Percentiles rank a stretch among this genome's conserved stretches.
These are phyloP conservation scores for Ptilorrhoa leucosticta DNA, from an alignment of 2,113 vertebrate species.

Conservation along the genomic window DNA sequence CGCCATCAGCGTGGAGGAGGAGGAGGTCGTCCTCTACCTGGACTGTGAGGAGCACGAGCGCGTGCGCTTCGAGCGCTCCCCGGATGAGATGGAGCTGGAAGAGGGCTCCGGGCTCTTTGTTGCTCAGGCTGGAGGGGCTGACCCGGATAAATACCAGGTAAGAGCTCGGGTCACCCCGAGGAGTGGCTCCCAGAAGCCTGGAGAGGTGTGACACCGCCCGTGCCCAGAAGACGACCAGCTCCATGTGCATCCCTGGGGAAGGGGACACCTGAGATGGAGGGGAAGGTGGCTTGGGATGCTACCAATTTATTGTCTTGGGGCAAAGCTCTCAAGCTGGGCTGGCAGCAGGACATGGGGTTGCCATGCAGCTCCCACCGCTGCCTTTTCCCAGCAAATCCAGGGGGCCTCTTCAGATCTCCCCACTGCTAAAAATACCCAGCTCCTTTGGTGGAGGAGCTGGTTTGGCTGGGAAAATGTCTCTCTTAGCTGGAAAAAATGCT, in stretches of 20 bases:
- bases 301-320: background rate
- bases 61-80: constrained; percentile 73
- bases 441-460: background rate
- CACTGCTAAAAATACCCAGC: background rate
- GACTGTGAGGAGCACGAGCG: constrained; percentile 82
- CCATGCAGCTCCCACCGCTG: background rate
- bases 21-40: constrained; percentile 78
- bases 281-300: background rate
- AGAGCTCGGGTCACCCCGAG: background rate
- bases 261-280: background rate
- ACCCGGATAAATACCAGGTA: constrained; percentile 89
- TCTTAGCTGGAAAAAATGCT: constrained; percentile 15
- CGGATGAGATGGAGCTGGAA: constrained; percentile 83
- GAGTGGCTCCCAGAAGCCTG: background rate
- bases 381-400: background rate
- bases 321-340: background rate
- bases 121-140: constrained; percentile 86
- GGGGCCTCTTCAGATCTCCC: background rate
- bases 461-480: background rate
- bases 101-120: constrained; percentile 84
- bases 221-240: background rate
- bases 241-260: background rate
- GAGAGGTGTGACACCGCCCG: accelerated
- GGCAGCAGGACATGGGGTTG: background rate
- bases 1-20: constrained; percentile 80